phyloP scores from a whole-genome alignment of 1,140 invertebrate genomes.

The Macrobrachium nipponense region DNA sequence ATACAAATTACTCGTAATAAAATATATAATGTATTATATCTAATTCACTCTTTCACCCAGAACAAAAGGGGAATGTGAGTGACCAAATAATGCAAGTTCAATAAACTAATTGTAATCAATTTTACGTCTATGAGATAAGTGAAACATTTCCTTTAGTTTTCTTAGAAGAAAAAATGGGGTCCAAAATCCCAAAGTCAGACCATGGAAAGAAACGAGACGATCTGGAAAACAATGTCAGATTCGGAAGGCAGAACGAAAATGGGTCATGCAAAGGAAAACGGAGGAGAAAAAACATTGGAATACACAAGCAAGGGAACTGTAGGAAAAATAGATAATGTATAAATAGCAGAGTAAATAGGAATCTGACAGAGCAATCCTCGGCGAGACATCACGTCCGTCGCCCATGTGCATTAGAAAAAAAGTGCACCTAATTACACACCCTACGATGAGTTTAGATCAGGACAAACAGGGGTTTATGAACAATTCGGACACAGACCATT shows the following conservation, averaged over 20 bases:
- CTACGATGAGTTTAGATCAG: constrained; percentile 15
- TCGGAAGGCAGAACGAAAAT: background rate
- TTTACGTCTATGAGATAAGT: background rate
- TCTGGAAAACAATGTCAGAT: constrained; percentile 44
- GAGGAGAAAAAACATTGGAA: constrained; percentile 9
- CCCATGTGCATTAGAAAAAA: constrained; percentile 12
- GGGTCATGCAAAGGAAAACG: background rate
- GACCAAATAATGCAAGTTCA: no score
- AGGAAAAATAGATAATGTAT: background rate
- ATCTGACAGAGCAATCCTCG: constrained; percentile 19
- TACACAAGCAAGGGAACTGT: background rate
- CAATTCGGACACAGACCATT: no score
- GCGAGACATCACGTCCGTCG: background rate
- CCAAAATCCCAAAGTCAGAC: constrained; percentile 31
- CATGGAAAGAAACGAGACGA: constrained; percentile 16
- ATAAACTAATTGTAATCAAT: no score
- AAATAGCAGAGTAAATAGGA: background rate
- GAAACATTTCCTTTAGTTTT: background rate
- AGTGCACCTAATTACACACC: background rate
- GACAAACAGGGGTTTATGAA: constrained; percentile 1
- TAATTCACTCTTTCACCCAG: no score
- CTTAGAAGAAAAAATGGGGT: background rate
- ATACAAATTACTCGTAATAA: no score
- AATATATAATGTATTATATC: no score
- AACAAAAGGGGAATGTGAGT: no score